Conservation (phyloP, 2,797 vertebrate genomes). For the Mastacembelus armatus region DNA sequence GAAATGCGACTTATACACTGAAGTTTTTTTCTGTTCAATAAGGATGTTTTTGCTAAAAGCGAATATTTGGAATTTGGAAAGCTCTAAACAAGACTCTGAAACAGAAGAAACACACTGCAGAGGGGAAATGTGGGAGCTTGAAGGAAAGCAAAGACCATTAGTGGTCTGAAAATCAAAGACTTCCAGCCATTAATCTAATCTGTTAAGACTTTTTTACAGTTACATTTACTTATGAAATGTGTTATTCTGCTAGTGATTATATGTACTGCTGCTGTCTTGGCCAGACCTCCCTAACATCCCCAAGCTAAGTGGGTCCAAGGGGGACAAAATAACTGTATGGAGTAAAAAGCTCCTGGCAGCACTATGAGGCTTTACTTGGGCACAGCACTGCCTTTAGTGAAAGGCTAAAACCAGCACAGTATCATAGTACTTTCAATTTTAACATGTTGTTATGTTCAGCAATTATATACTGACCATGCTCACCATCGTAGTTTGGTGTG, state of each 20-base stretch:
- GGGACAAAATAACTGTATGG: background rate
- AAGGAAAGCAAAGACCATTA: conserved; percentile 5
- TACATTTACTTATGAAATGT: background rate
- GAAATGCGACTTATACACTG: no score
- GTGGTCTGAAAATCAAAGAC: background rate
- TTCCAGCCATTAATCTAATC: background rate
- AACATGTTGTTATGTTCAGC: no score
- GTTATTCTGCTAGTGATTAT: no score
- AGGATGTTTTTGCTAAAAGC: no score
- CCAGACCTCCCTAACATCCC: no score
- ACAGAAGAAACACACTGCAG: background rate
- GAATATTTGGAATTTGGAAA: no score
- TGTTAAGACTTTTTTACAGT: background rate
- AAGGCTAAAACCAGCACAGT: background rate
- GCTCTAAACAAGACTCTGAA: conserved; percentile 28
- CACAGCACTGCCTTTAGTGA: no score
- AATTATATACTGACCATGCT: no score
- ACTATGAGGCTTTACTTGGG: background rate
- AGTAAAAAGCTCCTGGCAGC: no score
- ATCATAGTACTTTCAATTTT: no score
- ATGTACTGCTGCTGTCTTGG: background rate
- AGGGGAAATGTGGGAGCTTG: background rate
- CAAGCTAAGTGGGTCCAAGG: background rate
- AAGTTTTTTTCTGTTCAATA: no score
- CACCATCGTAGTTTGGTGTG: background rate